A percentile compares a stretch with the other conserved stretches of the same genome.
phyloP scores from a whole-genome alignment of 2,797 vertebrate species.

The Sebastes trivittatus region DNA sequence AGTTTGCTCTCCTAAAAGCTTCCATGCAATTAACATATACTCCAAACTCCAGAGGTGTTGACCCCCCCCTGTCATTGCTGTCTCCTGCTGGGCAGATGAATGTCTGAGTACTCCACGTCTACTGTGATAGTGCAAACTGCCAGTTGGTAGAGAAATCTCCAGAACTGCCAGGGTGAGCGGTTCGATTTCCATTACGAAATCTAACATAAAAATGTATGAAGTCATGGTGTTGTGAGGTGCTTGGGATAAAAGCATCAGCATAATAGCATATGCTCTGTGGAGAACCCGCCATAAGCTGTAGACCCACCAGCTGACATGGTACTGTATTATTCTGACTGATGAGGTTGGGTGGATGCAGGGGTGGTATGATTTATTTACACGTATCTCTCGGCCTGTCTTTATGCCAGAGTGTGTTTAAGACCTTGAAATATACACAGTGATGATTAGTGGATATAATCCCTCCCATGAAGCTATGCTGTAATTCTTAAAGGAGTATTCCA shows the following conservation, averaged over 20 bases:
- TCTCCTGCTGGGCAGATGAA: neutral
- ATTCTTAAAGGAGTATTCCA: neutral
- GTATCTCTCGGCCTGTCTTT: neutral
- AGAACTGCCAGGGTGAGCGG: neutral
- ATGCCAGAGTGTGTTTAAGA: neutral
- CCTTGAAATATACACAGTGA: neutral
- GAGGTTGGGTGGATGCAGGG: neutral
- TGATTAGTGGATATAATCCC: neutral
- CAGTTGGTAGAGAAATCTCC: neutral
- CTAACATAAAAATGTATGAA: slow-evolving; percentile 11
- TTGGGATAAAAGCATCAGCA: slow-evolving; percentile 3
- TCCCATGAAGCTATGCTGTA: neutral
- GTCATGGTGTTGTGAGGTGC: neutral
- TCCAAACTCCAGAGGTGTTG: neutral
- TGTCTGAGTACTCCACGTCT: neutral
- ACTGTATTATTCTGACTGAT: slow-evolving; percentile 37
- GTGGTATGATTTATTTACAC: slow-evolving; percentile 34
- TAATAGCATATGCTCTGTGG: slow-evolving; percentile 4
- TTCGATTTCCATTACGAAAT: neutral
- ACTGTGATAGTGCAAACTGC: neutral
- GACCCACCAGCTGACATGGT: neutral
- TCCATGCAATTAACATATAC: neutral
- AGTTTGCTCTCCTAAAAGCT: neutral
- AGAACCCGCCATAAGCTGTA: neutral
- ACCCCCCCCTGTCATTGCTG: neutral